These are phyloP conservation scores for Saccopteryx leptura DNA, from an alignment of 2,113 vertebrate genomes.

Conservation along the genomic window DNA sequence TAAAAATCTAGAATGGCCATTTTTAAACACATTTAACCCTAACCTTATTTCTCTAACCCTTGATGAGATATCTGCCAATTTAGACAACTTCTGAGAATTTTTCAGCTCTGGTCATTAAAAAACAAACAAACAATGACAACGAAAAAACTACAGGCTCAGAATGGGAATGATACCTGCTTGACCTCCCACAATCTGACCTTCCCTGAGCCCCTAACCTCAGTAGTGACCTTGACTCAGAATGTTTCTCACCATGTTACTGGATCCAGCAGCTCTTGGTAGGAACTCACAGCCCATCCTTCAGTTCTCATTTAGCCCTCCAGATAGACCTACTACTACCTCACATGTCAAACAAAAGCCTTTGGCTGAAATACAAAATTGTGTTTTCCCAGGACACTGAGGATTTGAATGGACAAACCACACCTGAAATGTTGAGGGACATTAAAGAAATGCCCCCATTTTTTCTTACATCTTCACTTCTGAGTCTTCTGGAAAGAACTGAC, in stretches of 20 bases:
- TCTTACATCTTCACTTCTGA: slow-evolving; percentile 1
- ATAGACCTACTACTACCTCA: not conserved
- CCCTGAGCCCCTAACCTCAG: not conserved
- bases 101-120: slow-evolving; percentile 17
- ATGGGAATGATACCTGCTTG: not conserved
- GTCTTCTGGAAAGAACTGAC: not conserved
- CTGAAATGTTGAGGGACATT: not conserved
- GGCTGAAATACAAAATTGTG: not conserved
- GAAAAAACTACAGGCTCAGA: not conserved
- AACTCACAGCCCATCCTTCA: not conserved
- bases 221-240: not conserved
- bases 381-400: not conserved
- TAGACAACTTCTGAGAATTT: not conserved
- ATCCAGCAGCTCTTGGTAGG: not conserved
- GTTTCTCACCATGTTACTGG: not conserved
- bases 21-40: not conserved
- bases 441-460: not conserved
- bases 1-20: slow-evolving; percentile 29
- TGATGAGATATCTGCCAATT: not conserved
- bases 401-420: not conserved
- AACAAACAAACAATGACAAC: not conserved
- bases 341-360: not conserved
- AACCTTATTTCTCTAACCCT: not conserved
- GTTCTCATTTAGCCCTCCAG: not conserved
- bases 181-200: slow-evolving; percentile 14